These are phyloP conservation scores for Eriosoma lanigerum DNA, from an alignment of 1,140 invertebrate species.

Conservation along the genomic window DNA sequence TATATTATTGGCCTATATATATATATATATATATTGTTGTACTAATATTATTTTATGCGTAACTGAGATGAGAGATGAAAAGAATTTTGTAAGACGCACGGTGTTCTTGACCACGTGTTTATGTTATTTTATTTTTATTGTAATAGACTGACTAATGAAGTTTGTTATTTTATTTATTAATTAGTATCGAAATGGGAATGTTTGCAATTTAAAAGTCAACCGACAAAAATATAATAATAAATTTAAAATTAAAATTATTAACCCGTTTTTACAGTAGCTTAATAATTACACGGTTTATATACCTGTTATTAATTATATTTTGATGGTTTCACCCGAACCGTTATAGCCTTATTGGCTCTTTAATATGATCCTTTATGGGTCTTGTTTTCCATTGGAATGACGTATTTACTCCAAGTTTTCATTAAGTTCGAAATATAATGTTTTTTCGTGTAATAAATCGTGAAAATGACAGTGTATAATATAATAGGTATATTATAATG, in stretches of 20 bases:
- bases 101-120: neutral
- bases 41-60: neutral
- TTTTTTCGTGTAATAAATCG: neutral
- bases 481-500: no score
- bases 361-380: neutral
- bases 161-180: slow-evolving; percentile 6
- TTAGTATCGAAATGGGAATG: slow-evolving; percentile 18
- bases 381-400: neutral
- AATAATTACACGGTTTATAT: slow-evolving; percentile 1
- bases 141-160: neutral
- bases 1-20: no score
- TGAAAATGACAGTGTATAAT: no score
- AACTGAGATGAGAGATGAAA: neutral
- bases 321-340: neutral
- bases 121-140: neutral
- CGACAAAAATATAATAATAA: neutral
- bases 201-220: slow-evolving; percentile 8
- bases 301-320: slow-evolving; percentile 1
- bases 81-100: neutral
- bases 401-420: neutral
- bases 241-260: slow-evolving; percentile 19
- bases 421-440: neutral
- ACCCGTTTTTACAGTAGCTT: slow-evolving; percentile 31
- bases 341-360: neutral
- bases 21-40: no score